phyloP scores from a whole-genome alignment of 1,140 invertebrate species.

The Cyclina sinensis region DNA sequence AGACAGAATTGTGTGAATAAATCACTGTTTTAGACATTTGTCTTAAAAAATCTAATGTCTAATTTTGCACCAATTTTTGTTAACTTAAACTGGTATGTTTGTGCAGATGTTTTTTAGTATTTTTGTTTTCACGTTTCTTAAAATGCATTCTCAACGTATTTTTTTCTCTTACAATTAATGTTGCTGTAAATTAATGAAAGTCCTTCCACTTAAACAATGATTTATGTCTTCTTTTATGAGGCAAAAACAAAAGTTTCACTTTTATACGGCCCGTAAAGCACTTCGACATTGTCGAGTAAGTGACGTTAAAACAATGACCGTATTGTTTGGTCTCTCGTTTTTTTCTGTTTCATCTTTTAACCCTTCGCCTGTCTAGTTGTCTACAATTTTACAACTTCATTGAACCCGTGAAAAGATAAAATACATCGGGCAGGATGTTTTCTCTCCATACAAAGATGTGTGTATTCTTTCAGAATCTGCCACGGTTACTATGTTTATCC shows the following conservation, averaged over 20 bases:
- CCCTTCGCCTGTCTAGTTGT: slow-evolving; percentile 39
- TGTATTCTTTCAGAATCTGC: slow-evolving; percentile 16
- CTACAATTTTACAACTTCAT: slow-evolving; percentile 35
- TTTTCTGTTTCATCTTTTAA: slow-evolving; percentile 19
- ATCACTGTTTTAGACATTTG: too few species aligned
- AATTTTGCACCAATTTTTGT: too few species aligned
- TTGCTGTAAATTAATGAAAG: slow-evolving; percentile 35
- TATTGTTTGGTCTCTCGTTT: slow-evolving; percentile 13
- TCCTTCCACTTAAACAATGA: slow-evolving; percentile 27
- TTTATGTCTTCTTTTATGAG: slow-evolving; percentile 28
- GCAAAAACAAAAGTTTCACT: slow-evolving; percentile 24
- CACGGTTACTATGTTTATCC: slow-evolving; percentile 28
- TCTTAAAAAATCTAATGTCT: too few species aligned
- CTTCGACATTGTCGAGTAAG: slow-evolving; percentile 16
- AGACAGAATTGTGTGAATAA: too few species aligned
- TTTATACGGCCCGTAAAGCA: slow-evolving; percentile 45
- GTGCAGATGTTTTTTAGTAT: not conserved
- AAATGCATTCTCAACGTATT: not conserved
- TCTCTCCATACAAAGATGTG: slow-evolving; percentile 43
- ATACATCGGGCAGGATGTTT: slow-evolving; percentile 2
- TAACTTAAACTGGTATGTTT: too few species aligned
- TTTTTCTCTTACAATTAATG: slow-evolving; percentile 29
- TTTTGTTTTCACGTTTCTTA: slow-evolving; percentile 21
- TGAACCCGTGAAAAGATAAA: slow-evolving; percentile 35
- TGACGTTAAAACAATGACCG: slow-evolving; percentile 35